These are phyloP conservation scores for Drosophila ohnishii DNA, from an alignment of 1,140 invertebrate genomes.

Conservation along the genomic window DNA sequence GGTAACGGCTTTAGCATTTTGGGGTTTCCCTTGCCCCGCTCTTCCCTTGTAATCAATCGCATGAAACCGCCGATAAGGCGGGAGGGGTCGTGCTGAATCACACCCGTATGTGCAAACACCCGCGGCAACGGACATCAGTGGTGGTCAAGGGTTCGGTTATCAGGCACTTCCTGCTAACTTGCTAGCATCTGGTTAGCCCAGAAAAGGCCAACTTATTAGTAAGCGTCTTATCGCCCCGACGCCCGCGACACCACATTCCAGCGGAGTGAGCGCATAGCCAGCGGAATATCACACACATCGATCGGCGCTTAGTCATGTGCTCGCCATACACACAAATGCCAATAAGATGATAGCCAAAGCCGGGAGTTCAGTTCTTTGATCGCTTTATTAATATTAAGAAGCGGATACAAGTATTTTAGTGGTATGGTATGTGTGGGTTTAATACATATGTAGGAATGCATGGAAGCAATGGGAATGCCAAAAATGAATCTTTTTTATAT, in stretches of 20 bases:
- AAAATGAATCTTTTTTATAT: conserved; percentile 52
- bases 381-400: conserved; percentile 67
- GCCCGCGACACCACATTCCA: conserved; percentile 36
- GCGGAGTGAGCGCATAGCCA: conserved; percentile 25
- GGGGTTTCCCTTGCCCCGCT: conserved; percentile 5
- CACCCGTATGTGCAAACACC: conserved; percentile 27
- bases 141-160: conserved; percentile 26
- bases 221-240: conserved; percentile 37
- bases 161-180: conserved; percentile 34
- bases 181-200: conserved; percentile 18
- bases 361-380: conserved; percentile 62
- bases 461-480: conserved; percentile 58
- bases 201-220: conserved; percentile 18
- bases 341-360: conserved; percentile 10
- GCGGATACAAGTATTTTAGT: conserved; percentile 73
- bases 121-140: background rate
- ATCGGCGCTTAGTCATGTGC: conserved; percentile 29
- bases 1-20: conserved; percentile 23
- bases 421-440: conserved; percentile 47
- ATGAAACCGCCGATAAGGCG: conserved; percentile 24
- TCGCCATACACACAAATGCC: background rate
- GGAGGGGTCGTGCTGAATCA: conserved; percentile 29
- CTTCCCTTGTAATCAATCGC: conserved; percentile 36
- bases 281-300: conserved; percentile 6
- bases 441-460: conserved; percentile 67